Evolutionary conservation across 2,888 invertebrate genomes (phyloP).

Genomic region (Drepanosiphum platanoidis): DNA sequence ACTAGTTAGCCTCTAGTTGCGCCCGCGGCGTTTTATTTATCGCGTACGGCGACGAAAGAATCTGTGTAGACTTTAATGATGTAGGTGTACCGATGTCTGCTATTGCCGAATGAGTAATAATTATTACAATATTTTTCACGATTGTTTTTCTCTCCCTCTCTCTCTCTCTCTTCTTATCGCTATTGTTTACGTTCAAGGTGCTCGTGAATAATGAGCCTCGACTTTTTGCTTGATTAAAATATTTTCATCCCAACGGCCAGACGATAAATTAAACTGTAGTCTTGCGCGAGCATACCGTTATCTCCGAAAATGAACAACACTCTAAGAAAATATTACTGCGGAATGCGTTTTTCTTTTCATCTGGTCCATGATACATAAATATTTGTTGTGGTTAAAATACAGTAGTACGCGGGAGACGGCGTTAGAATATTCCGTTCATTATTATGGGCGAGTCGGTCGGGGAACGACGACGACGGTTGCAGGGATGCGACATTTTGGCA

Average conservation of each 20-base stretch:
- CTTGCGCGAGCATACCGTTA: not conserved
- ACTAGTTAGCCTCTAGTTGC: no score
- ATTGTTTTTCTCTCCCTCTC: slow-evolving; percentile 19
- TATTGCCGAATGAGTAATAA: slow-evolving; percentile 15
- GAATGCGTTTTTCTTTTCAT: slow-evolving; percentile 34
- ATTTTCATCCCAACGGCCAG: slow-evolving; percentile 17
- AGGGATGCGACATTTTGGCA: slow-evolving; percentile 1
- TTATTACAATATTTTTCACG: slow-evolving; percentile 17
- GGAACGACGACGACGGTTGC: no score
- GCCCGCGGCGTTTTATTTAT: not conserved
- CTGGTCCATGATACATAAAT: slow-evolving; percentile 15
- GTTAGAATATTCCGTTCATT: slow-evolving; percentile 25
- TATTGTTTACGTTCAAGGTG: slow-evolving; percentile 18
- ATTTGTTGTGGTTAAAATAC: slow-evolving; percentile 34
- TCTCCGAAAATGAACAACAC: slow-evolving; percentile 27
- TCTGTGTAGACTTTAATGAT: not conserved
- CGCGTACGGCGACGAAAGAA: not conserved
- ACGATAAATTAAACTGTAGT: slow-evolving; percentile 29
- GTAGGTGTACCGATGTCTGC: not conserved
- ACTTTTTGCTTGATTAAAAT: slow-evolving; percentile 45
- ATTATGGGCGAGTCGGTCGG: slow-evolving; percentile 2
- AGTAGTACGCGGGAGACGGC: not conserved
- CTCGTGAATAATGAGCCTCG: slow-evolving; percentile 33
- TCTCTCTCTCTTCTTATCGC: not conserved
- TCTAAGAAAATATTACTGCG: slow-evolving; percentile 28